phyloP scores from a whole-genome alignment of 2,797 vertebrate genomes.

The Trachurus trachurus region DNA sequence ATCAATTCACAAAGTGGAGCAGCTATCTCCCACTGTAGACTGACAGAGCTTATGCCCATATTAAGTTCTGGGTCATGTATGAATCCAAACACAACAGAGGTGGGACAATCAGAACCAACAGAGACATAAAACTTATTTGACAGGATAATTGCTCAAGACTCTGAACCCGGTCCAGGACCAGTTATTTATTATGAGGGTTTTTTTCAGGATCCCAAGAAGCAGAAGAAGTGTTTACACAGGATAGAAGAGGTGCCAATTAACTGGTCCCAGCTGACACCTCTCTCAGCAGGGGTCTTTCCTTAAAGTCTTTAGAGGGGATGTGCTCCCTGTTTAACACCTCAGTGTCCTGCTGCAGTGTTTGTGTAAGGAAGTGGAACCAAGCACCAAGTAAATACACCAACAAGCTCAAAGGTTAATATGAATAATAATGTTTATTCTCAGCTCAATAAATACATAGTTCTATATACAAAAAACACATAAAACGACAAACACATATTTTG shows the following conservation, averaged over 20 bases:
- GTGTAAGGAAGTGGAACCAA: constrained; percentile 49
- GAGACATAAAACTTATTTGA: background rate
- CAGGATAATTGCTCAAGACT: background rate
- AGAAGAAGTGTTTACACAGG: constrained; percentile 52
- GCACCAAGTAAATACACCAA: constrained; percentile 6
- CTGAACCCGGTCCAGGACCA: background rate
- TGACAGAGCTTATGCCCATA: background rate
- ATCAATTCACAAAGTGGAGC: background rate
- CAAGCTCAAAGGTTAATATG: background rate
- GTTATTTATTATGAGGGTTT: constrained; percentile 12
- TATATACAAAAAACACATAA: constrained; percentile 63
- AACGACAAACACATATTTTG: constrained; percentile 41
- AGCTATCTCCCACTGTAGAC: background rate
- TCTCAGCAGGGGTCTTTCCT: constrained; percentile 79
- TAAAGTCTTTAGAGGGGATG: constrained; percentile 73
- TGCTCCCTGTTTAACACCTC: constrained; percentile 77
- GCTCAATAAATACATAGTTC: constrained; percentile 72
- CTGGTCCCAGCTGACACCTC: constrained; percentile 65
- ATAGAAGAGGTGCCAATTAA: constrained; percentile 64
- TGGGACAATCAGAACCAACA: background rate
- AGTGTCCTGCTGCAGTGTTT: constrained; percentile 61
- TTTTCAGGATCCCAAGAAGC: constrained; percentile 12
- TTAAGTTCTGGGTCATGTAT: background rate
- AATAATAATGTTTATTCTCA: constrained; percentile 78
- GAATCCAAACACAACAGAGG: constrained; percentile 1